Evolutionary conservation across 1,140 invertebrate genomes (phyloP).

Genomic region (Apis laboriosa): DNA sequence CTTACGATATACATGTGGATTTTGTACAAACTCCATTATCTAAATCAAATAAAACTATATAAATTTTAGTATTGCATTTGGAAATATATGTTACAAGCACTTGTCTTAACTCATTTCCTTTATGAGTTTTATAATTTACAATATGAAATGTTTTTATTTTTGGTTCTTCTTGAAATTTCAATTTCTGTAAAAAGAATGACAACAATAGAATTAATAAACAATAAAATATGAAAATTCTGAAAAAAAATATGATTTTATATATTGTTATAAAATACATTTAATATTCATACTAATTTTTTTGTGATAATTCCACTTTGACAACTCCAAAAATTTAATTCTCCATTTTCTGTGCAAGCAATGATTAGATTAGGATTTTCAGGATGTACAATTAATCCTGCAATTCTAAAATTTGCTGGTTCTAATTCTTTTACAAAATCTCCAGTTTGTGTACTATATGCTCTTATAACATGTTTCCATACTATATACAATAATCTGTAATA

Average conservation of each 20-base stretch:
- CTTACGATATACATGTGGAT: slow-evolving; percentile 57
- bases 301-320: slow-evolving; percentile 80
- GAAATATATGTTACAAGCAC: slow-evolving; percentile 69
- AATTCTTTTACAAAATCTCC: slow-evolving; percentile 82
- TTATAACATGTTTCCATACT: slow-evolving; percentile 81
- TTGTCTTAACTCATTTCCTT: slow-evolving; percentile 59
- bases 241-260: slow-evolving; percentile 1
- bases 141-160: slow-evolving; percentile 78
- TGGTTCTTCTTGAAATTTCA: slow-evolving; percentile 58
- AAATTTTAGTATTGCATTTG: slow-evolving; percentile 60
- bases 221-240: no score
- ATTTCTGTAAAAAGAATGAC: slow-evolving; percentile 66
- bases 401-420: slow-evolving; percentile 76
- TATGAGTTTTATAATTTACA: slow-evolving; percentile 62
- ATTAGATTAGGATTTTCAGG: slow-evolving; percentile 78
- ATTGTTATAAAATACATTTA: slow-evolving; percentile 47
- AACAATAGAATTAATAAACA: not conserved
- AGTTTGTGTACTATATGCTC: slow-evolving; percentile 83
- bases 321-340: slow-evolving; percentile 82
- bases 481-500: slow-evolving; percentile 82
- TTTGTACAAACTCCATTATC: slow-evolving; percentile 65
- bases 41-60: slow-evolving; percentile 72
- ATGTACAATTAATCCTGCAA: slow-evolving; percentile 80
- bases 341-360: slow-evolving; percentile 81
- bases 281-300: slow-evolving; percentile 77